Evolutionary conservation across 2,113 vertebrate species (phyloP).

Genomic region (Ophiodon elongatus): DNA sequence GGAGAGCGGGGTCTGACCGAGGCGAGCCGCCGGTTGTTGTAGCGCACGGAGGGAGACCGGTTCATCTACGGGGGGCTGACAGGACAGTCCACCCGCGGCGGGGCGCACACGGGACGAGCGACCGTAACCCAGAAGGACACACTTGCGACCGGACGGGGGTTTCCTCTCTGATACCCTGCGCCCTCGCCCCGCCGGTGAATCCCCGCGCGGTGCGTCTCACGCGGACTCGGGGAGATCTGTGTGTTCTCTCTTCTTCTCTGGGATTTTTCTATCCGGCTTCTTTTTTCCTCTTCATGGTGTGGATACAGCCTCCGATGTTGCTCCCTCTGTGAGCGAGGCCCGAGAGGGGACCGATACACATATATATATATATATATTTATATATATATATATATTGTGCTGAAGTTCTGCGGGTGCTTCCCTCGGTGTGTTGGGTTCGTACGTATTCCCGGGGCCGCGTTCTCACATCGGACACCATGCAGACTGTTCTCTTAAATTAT

Average conservation of each 20-base stretch:
- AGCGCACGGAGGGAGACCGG: constrained; percentile 44
- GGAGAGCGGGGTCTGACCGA: constrained; percentile 25
- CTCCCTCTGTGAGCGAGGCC: constrained; percentile 43
- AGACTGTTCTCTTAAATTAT: constrained; percentile 43
- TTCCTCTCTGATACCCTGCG: constrained; percentile 32
- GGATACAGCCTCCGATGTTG: constrained; percentile 57
- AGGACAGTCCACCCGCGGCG: constrained; percentile 56
- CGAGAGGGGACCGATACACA: constrained; percentile 44
- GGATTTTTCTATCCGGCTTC: constrained; percentile 29
- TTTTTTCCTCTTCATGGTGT: constrained; percentile 23
- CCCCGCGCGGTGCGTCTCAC: background rate
- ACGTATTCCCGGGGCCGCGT: background rate
- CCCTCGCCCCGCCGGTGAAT: background rate
- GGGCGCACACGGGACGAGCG: constrained; percentile 71
- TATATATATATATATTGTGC: constrained; percentile 24
- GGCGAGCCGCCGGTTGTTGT: constrained; percentile 27
- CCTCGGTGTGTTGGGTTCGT: background rate
- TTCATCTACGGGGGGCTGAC: constrained; percentile 42
- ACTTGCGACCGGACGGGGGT: constrained; percentile 65
- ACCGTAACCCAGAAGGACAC: constrained; percentile 54
- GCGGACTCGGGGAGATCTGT: constrained; percentile 45
- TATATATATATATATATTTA: no score
- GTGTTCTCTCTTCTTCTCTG: background rate
- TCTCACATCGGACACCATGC: constrained; percentile 61
- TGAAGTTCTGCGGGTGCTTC: constrained; percentile 46